Percentiles rank a stretch among this genome's conserved stretches.
phyloP scores from a whole-genome alignment of 2,888 invertebrate species.

The Silvanus unidentatus region DNA sequence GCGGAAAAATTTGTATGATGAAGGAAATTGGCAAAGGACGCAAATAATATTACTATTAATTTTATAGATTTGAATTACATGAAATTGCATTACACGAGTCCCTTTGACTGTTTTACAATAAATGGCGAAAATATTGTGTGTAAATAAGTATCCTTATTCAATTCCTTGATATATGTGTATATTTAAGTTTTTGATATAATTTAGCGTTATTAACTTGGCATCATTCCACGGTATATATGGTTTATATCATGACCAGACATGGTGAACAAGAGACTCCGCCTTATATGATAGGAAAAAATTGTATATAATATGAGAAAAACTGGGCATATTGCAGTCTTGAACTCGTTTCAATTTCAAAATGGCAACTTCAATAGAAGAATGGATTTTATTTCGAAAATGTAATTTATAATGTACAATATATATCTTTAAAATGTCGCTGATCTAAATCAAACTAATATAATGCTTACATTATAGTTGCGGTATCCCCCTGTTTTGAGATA shows the following conservation, averaged over 20 bases:
- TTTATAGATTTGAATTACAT: too few relatives aligned
- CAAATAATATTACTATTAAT: too few relatives aligned
- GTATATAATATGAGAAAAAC: conserved; percentile 26
- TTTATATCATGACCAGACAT: conserved; percentile 34
- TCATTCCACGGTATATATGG: conserved; percentile 34
- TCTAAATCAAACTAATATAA: conserved; percentile 37
- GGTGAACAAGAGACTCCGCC: conserved; percentile 29
- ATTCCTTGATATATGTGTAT: conserved; percentile 4
- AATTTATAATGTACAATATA: conserved; percentile 17
- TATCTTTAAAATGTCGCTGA: conserved; percentile 29
- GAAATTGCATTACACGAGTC: too few relatives aligned
- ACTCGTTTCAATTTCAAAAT: conserved; percentile 39
- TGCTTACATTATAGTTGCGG: conserved; percentile 31
- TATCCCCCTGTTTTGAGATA: conserved; percentile 2
- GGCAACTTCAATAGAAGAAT: conserved; percentile 34
- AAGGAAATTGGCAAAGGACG: too few relatives aligned
- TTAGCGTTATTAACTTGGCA: conserved; percentile 34
- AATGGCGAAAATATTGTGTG: too few relatives aligned
- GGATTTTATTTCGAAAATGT: conserved; percentile 30
- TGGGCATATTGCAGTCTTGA: conserved; percentile 33
- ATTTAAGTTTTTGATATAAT: conserved; percentile 19
- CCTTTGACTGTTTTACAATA: too few relatives aligned
- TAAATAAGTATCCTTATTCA: neutral
- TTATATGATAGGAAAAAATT: conserved; percentile 12
- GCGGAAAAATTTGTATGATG: too few relatives aligned